Conservation (phyloP, 37 sponge, comb jelly and placozoan genomes). For the Axinella damicornis region DNA sequence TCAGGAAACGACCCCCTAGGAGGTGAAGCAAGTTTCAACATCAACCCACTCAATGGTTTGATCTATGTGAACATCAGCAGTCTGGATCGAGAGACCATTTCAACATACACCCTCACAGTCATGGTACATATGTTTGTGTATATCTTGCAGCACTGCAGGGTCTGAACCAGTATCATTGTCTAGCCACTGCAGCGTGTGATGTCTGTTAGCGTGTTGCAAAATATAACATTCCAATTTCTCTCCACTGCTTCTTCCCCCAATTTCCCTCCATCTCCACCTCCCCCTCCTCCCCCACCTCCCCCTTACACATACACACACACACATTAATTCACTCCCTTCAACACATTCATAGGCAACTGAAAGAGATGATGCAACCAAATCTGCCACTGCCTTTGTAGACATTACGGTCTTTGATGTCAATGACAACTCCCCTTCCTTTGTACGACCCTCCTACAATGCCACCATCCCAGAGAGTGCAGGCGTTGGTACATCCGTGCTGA, state of each 20-base stretch:
- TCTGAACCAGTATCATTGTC: no score
- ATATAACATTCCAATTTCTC: no score
- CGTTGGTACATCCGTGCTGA: not conserved
- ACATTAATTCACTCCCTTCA: no score
- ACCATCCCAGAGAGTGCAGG: conserved; percentile 27
- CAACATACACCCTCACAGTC: conserved; percentile 45
- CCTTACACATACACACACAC: no score
- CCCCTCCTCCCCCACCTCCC: not conserved
- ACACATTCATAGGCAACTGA: conserved; percentile 36
- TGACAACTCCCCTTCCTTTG: conserved; percentile 65
- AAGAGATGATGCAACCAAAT: not conserved
- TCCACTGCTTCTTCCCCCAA: no score
- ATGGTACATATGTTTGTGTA: conserved; percentile 7
- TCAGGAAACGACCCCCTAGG: conserved; percentile 25
- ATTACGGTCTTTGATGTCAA: conserved; percentile 72
- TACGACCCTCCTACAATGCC: conserved; percentile 22
- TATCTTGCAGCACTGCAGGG: no score
- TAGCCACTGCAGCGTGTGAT: no score
- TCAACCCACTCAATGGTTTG: conserved; percentile 38
- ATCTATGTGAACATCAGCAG: conserved; percentile 41
- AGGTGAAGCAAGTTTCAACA: conserved; percentile 50
- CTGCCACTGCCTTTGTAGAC: conserved; percentile 8
- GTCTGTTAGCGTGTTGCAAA: no score
- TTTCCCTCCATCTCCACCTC: no score
- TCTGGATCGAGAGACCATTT: conserved; percentile 44